Percentiles rank a stretch among this genome's conserved stretches.
These are phyloP conservation scores for Leptopilina myrica DNA, from an alignment of 2,888 invertebrate genomes.

Conservation along the genomic window DNA sequence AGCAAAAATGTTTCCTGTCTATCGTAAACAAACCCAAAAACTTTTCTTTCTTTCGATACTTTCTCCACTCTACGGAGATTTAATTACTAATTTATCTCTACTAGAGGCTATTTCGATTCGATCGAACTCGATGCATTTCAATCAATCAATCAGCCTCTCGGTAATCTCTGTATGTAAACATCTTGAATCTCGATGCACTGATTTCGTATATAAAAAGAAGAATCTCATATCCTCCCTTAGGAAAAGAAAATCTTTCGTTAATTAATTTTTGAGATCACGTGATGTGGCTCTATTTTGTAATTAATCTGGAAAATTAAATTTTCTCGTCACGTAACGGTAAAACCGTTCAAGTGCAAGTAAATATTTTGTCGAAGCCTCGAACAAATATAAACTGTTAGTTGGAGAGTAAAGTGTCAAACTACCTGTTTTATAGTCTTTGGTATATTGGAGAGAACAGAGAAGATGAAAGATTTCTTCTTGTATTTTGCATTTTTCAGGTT, in stretches of 20 bases:
- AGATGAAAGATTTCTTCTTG: neutral
- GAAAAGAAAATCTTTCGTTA: too few relatives aligned
- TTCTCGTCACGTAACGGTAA: conserved; percentile 24
- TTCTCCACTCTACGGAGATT: neutral
- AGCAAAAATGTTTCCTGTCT: conserved; percentile 45
- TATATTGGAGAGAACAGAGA: neutral
- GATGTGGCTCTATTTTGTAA: neutral
- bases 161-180: too few relatives aligned
- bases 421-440: neutral
- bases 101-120: too few relatives aligned
- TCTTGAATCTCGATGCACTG: too few relatives aligned
- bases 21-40: conserved; percentile 51
- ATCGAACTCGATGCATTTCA: too few relatives aligned
- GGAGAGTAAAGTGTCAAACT: neutral
- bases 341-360: conserved; percentile 26
- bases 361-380: conserved; percentile 12
- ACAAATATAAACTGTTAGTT: neutral
- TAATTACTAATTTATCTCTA: too few relatives aligned
- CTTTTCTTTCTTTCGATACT: neutral
- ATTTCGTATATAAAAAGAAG: too few relatives aligned
- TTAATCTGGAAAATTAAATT: conserved; percentile 22
- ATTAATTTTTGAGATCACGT: too few relatives aligned
- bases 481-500: conserved; percentile 15
- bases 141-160: too few relatives aligned
- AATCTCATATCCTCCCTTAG: too few relatives aligned